Base-by-base conservation (phyloP, 2,888 invertebrate genomes). In the Troides helena region DNA sequence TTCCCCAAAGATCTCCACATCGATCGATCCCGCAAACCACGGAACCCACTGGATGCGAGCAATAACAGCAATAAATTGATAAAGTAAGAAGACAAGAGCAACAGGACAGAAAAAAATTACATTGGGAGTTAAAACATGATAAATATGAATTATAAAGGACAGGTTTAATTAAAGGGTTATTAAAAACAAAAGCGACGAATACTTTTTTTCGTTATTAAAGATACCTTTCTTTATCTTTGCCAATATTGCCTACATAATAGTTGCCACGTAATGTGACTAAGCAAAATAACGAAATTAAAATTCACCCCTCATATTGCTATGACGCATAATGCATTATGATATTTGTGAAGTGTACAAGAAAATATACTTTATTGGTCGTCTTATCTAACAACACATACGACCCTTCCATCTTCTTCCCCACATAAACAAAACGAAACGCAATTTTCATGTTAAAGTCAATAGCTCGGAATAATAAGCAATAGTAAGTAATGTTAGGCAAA, bases 391-490 rank as follows among this genome's bases (percentile, higher is more conserved):
- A 62, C 65, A 61, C 72, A 75, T 78, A 82, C 86, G 84, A 86
- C 83, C 84, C 82, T 82, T 78, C 67, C 76, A 79, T 83, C 74
- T 75, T 75, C 78, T 80, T 87, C 89, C 87, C 76, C 80, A 81
- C 81, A 85, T 89, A 91, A 92, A 92, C 90, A 91, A 85, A 86
- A 85, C 83, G 85, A 81, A 89, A 90, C 88, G 87, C 88, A 90
- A 91, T 90, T 91, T 92, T 89, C 88, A 81, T 90, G 86, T 90
- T 90, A 85, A 85, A 90, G 86, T 91, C 91, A 90, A 92, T 91
- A 91, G 90, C 89, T 89, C 85, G 90, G 91, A 92, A 92, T 92
- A 92, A 92, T 90, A 92, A 89, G 90, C 81, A 84, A 88, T 89
- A 86, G 89, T 89, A 88, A 89, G 89, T 89, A 87, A 88, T 88